Conservation (phyloP, 1,140 invertebrate species). For the Drosophila orosa region DNA sequence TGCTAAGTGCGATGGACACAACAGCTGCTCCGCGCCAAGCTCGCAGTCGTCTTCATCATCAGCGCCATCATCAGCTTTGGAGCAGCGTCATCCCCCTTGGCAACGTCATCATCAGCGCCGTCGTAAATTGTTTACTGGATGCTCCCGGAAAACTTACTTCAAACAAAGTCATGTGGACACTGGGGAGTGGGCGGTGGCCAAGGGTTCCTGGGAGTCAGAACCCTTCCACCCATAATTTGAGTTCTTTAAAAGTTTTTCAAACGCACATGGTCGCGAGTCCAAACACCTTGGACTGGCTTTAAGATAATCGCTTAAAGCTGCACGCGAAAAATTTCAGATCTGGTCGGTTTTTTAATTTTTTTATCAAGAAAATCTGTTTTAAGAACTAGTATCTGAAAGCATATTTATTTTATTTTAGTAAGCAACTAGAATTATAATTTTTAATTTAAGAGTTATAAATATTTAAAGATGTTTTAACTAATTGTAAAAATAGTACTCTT, state of each 20-base stretch:
- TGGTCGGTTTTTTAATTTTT: not conserved
- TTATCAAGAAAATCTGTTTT: not conserved
- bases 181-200: slow-evolving; percentile 45
- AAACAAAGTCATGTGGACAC: slow-evolving; percentile 82
- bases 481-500: too few relatives aligned
- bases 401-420: too few relatives aligned
- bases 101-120: slow-evolving; percentile 79
- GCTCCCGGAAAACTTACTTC: slow-evolving; percentile 73
- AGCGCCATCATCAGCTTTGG: slow-evolving; percentile 25
- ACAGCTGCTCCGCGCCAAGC: slow-evolving; percentile 20
- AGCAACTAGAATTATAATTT: not conserved
- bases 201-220: slow-evolving; percentile 39
- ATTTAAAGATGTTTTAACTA: not conserved
- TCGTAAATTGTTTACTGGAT: slow-evolving; percentile 82
- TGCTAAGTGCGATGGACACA: slow-evolving; percentile 70
- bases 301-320: not conserved
- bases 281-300: slow-evolving; percentile 22
- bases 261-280: slow-evolving; percentile 51
- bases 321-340: not conserved
- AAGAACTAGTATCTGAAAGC: not conserved
- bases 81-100: slow-evolving; percentile 42
- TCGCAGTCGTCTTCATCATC: slow-evolving; percentile 45
- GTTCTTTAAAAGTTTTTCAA: slow-evolving; percentile 76
- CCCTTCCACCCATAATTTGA: slow-evolving; percentile 55
- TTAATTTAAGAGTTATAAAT: not conserved